Percentiles rank a stretch among this genome's conserved stretches.
Conservation (phyloP, 2,797 vertebrate species). For the Neosalanx taihuensis region DNA sequence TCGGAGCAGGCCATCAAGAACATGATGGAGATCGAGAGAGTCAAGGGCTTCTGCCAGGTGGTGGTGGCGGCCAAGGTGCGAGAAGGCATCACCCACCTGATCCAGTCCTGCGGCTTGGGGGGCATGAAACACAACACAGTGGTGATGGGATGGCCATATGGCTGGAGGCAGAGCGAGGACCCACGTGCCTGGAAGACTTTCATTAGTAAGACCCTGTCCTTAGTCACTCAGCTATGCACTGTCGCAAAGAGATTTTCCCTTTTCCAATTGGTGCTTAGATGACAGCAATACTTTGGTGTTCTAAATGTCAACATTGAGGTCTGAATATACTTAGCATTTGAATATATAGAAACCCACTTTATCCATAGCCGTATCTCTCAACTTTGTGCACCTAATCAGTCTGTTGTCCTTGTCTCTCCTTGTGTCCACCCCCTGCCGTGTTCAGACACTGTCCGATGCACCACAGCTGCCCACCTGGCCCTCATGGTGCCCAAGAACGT, state of each 20-base stretch:
- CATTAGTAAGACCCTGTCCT: conserved; percentile 78
- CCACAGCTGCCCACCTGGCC: conserved; percentile 94
- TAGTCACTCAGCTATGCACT: not conserved
- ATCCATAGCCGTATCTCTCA: not conserved
- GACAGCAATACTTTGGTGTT: too few relatives aligned
- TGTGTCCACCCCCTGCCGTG: conserved; percentile 2
- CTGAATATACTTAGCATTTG: too few relatives aligned
- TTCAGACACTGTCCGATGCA: conserved; percentile 93
- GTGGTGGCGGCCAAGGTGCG: conserved; percentile 90
- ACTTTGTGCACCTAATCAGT: not conserved
- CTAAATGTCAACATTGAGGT: too few relatives aligned
- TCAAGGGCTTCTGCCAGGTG: conserved; percentile 97
- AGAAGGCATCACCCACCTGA: conserved; percentile 92
- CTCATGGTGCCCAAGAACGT: conserved; percentile 97
- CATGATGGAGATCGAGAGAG: conserved; percentile 97
- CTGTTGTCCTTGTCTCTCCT: conserved; percentile 11
- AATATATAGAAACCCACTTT: not conserved
- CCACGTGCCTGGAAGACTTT: conserved; percentile 98
- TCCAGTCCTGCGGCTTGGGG: conserved; percentile 94
- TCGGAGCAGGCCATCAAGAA: conserved; percentile 98
- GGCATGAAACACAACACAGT: conserved; percentile 99
- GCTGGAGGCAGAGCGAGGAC: conserved; percentile 98
- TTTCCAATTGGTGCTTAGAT: too few relatives aligned
- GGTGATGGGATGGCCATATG: conserved; percentile 96
- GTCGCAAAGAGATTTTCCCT: too few relatives aligned